These are phyloP conservation scores for Lepisosteus osseus DNA, from an alignment of 2,113 vertebrate species.

Conservation along the genomic window DNA sequence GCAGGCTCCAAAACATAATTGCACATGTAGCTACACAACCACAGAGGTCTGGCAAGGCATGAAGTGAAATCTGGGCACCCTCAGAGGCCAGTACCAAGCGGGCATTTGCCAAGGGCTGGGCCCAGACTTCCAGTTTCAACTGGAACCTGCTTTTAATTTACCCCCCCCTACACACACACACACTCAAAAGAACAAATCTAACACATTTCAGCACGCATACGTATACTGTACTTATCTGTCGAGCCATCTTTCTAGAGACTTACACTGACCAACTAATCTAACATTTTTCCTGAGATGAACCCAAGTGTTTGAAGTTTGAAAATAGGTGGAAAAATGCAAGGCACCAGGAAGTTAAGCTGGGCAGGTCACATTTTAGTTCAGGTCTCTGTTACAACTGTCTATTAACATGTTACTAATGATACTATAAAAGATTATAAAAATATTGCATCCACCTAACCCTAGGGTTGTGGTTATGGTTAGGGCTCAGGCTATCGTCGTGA, in stretches of 20 bases:
- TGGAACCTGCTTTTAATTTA: slow-evolving; percentile 34
- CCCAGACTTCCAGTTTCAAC: slow-evolving; percentile 18
- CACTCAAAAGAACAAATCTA: not conserved
- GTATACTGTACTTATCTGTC: not conserved
- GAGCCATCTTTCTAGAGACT: not conserved
- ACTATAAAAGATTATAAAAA: too few species aligned
- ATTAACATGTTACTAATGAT: too few species aligned
- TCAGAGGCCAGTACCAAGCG: slow-evolving; percentile 1
- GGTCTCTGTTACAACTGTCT: too few species aligned
- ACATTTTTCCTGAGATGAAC: not conserved
- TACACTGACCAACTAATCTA: not conserved
- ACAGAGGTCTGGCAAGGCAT: slow-evolving; percentile 29
- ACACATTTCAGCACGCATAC: not conserved
- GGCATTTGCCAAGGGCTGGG: slow-evolving; percentile 17
- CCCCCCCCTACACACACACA: slow-evolving; percentile 11
- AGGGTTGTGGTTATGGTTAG: too few species aligned
- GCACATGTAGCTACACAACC: slow-evolving; percentile 31
- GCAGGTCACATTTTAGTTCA: too few species aligned
- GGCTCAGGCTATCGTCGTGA: too few species aligned
- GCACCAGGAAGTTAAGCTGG: too few species aligned
- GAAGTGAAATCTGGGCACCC: slow-evolving; percentile 9
- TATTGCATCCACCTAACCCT: too few species aligned
- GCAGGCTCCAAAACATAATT: slow-evolving; percentile 18
- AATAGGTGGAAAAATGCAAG: too few species aligned
- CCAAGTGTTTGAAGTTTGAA: too few species aligned